Evolutionary conservation across 2,888 invertebrate species (phyloP), one percentile per base, ranked within the genome.

Genomic region (Craniophora ligustri): DNA sequence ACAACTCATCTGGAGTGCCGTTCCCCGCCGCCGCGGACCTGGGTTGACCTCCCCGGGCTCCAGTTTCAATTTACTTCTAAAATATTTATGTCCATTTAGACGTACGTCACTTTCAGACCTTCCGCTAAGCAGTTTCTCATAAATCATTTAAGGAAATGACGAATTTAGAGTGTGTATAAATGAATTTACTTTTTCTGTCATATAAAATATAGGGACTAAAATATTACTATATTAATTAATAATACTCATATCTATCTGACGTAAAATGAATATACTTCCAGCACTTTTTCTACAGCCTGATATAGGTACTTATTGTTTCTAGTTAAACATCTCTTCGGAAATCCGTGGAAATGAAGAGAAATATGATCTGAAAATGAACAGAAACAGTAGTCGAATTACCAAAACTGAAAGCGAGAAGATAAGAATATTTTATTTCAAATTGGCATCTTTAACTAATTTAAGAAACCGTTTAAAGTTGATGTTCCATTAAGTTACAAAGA

Each of bases 61-160:
- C 68, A 68, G 41, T 72, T 84, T 78, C 75, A 81, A 82, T 84
- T 83, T 79, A 64, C 75, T 75, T 72, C 51, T 79, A 61, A 78
- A 83, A 84, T 82, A 85, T 85, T 84, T 77, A 84, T 73, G 72
- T 76, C 69, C 74, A 81, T 83, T 81, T 79, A 79, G 72, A 72
- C 66, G 67, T 49, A 69, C 72, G 72, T 71, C 75, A 78, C 65
- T 78, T 72, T 55, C 72, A 75, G 71, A 45, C 68, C 41, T 66
- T 66, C 58, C 64, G 58, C 59, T 56, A 72, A 69, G 65, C 70
- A 66, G 65, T 61, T 66, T 67, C 62, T 61, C 62, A 60, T 78
- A 73, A 79, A 78, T 79, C 65, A 75, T 71, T 78, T 67, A 76
- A 64, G 57, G 60, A 70, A 75, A 79, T 72, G 71, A 73, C 59